Base-by-base conservation (phyloP, 1,140 invertebrate species). In the Cyclargus thomasi region DNA sequence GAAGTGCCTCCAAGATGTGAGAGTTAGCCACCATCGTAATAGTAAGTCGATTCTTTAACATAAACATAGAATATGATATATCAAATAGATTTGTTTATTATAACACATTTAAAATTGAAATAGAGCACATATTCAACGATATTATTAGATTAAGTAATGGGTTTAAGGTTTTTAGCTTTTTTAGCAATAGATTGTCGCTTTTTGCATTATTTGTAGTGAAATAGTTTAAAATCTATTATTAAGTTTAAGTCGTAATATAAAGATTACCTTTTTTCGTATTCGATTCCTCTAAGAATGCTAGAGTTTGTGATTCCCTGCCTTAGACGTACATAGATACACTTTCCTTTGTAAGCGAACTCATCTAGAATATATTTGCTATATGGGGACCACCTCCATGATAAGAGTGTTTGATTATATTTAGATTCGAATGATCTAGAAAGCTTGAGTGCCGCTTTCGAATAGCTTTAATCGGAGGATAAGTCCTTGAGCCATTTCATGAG, bases 1-100 rank as follows among this genome's bases (percentile, higher is more conserved):
- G 74, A 90, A 90, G 87, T 88, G 87, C 87, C 87, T 88, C 80
- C 78, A 80, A 76, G 73, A 78, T 75, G 74, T 72, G 74, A 75
- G 72, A 77, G 76, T 76, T 81, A 67, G 70, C 79, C 20, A 20
- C 20, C 17, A 59, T 59, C 10, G 18, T 47, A 59, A 59, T 21
- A 59, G 10, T 53, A 29, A 63, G 64, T 69, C 74, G 73, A 72
- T 47, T 71, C 68, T 73, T 65, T 74, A 70, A 73, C 67, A 70
- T 73, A 63, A 59, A 71, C 63, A 67, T 69, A 67, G 68, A 70
- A 53, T 66, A 70, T 70, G 35, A 63, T 17, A 29, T 35, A 63
- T 35, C 36, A 29, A 36, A 55, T 64, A 64, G 21, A 67, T 35
- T 18, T 64, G 39, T 57, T 59, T 59, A 20, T 21, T 18, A 21